Percentiles rank a stretch among this genome's conserved stretches.
Conservation (phyloP, 2,113 vertebrate species). For the crab-eating macaque (Macaca fascicularis) region T2T-MFA8v1.1 NC_088387.1:18187501-18188000, state of each 20-base stretch:
- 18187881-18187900: constrained; percentile 91
- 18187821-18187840: constrained; percentile 86
- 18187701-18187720: constrained; percentile 85
- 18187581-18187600: neutral
- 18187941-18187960: neutral
- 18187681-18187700: constrained; percentile 88
- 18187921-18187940: constrained; percentile 50
- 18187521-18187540: constrained; percentile 65
- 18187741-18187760: constrained; percentile 80
- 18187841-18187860: constrained; percentile 88
- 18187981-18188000: constrained; percentile 48
- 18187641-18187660: constrained; percentile 87
- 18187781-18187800: constrained; percentile 76
- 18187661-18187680: constrained; percentile 78
- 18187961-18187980: neutral
- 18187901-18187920: constrained; percentile 76
- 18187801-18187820: constrained; percentile 85
- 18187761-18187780: constrained; percentile 75
- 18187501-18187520: constrained; percentile 44
- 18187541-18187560: constrained; percentile 38
- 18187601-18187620: constrained; percentile 39
- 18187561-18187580: constrained; percentile 71
- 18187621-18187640: constrained; percentile 81
- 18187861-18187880: constrained; percentile 88
- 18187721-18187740: constrained; percentile 83